phyloP scores from a whole-genome alignment of 2,888 invertebrate genomes.

The Frankliniella fusca region DNA sequence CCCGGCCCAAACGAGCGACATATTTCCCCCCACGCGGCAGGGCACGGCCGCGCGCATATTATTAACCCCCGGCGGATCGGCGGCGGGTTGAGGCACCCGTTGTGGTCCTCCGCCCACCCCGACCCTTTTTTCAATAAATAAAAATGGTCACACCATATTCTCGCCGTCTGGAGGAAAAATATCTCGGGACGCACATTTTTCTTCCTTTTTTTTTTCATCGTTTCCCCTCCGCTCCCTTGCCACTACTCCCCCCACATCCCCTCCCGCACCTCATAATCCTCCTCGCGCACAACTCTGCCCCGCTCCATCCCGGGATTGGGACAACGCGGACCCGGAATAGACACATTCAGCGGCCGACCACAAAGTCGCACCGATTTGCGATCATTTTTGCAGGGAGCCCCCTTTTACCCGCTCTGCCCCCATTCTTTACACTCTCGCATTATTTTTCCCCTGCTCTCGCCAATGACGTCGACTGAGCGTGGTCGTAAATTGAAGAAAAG shows the following conservation, averaged over 20 bases:
- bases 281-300: neutral
- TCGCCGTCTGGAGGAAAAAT: neutral
- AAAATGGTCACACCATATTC: neutral
- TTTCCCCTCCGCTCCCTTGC: neutral
- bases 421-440: neutral
- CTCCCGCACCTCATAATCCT: neutral
- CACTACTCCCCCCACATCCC: neutral
- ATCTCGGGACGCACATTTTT: slow-evolving; percentile 13
- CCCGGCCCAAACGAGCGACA: slow-evolving; percentile 7
- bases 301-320: too few species aligned
- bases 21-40: neutral
- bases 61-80: neutral
- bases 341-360: too few species aligned
- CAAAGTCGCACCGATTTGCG: too few species aligned
- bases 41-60: neutral
- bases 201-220: neutral
- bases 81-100: too few species aligned
- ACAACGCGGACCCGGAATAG: too few species aligned
- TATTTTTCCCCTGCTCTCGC: neutral
- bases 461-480: too few species aligned
- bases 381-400: neutral
- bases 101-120: neutral
- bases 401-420: neutral
- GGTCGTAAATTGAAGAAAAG: too few species aligned
- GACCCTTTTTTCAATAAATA: slow-evolving; percentile 2